These are phyloP conservation scores for Achatina immaculata DNA, from an alignment of 1,140 invertebrate species.

Conservation along the genomic window DNA sequence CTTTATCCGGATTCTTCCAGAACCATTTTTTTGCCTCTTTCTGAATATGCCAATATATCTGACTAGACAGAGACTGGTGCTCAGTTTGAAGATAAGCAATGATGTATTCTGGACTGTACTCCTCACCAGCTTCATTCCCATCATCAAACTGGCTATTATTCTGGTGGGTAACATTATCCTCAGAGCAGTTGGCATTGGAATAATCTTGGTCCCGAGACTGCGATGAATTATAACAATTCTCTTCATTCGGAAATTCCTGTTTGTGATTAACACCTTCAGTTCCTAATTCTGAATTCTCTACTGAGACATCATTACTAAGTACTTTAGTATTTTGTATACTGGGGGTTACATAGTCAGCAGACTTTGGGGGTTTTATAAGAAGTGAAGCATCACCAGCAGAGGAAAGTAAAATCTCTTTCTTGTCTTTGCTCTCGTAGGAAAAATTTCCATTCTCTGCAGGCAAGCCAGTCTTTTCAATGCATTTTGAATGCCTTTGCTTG, in stretches of 20 bases:
- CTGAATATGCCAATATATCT: slow-evolving; percentile 36
- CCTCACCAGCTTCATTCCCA: neutral
- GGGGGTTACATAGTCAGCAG: neutral
- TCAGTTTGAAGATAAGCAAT: neutral
- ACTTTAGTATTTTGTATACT: neutral
- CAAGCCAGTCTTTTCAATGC: neutral
- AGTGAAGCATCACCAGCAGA: neutral
- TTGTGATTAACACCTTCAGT: neutral
- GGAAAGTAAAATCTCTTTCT: neutral
- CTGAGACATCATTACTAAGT: neutral
- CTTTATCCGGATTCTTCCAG: slow-evolving; percentile 3
- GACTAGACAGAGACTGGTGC: slow-evolving; percentile 2
- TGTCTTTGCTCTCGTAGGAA: neutral
- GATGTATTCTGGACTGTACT: slow-evolving; percentile 26
- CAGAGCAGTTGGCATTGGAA: neutral
- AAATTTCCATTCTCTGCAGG: neutral
- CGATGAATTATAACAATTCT: neutral
- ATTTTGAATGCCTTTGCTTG: too few species aligned
- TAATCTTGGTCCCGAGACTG: neutral
- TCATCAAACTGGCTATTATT: neutral
- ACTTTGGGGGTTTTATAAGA: neutral
- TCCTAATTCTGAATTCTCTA: neutral
- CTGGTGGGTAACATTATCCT: neutral
- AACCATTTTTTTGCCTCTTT: neutral
- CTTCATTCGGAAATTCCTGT: neutral